Evolutionary conservation across 1,140 invertebrate genomes (phyloP), one percentile per base, ranked within the genome.

Genomic region (Nomia melanderi): DNA sequence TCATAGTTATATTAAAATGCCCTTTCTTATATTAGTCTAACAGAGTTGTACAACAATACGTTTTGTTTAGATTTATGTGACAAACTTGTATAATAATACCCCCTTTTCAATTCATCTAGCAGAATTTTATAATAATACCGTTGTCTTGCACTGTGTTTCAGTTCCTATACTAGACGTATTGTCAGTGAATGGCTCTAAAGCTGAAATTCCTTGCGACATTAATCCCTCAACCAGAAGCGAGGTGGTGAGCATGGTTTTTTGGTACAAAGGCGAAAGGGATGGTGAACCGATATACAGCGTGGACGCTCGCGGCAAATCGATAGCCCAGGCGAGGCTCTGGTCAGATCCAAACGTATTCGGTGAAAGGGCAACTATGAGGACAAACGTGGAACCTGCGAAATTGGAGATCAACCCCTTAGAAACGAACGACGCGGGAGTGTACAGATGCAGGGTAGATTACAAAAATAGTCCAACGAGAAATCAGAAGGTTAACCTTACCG

Each of bases 391-490:
- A 31, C 93, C 95, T 6, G 93, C 94, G 2, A 89, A 92, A 53
- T 89, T 96, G 27, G 91, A 92, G 33, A 90, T 96, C 57, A 89
- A 93, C 60, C 90, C 93, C 27, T 89, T 95, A 11, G 93, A 91
- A 57, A 91, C 92, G n/a, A 91, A 90, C 77, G 95, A 97, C 84
- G 93, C 94, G 67, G 95, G 94, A 0, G 84, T 95, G 17, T 96
- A 96, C 87, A 93, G 95, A 72, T 97, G 96, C 87, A 91, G 96
- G 36, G 95, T 96, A 1, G 96, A 97, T 90, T 97, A 96, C 89
- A 90, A 93, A 50, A 93, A 94, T 41, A 95, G 95, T 9, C 95
- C 95, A 0, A 96, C 96, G 0, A 94, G 94, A 86, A 96, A 96
- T 87, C 94, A 94, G 64, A 94, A 95, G 53, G 94, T 96, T 82